A percentile compares a stretch with the other conserved stretches of the same genome.
Evolutionary conservation across 1,140 invertebrate species (phyloP).

Genomic region (Apis cerana): DNA sequence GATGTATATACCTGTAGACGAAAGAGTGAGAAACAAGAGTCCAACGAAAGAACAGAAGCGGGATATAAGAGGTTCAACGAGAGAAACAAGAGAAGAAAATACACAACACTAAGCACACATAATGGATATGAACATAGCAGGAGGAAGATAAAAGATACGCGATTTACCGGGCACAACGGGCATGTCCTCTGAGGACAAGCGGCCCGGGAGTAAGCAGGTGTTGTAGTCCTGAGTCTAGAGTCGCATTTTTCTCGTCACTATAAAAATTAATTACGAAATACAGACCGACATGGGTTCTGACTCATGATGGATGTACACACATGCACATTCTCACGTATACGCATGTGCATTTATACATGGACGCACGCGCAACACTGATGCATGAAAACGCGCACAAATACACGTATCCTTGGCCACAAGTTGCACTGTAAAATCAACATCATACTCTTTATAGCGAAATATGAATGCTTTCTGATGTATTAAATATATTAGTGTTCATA

Average conservation of each 20-base stretch:
- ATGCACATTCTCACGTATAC: not conserved
- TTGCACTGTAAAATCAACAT: constrained; percentile 17
- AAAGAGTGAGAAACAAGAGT: not conserved
- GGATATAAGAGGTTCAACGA: not conserved
- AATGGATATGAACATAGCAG: constrained; percentile 15
- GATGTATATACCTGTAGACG: constrained; percentile 16
- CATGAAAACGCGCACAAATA: constrained; percentile 41
- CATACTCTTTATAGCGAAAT: constrained; percentile 17
- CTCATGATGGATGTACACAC: constrained; percentile 68
- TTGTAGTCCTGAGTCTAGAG: constrained; percentile 41
- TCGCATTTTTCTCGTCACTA: constrained; percentile 56
- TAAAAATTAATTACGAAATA: constrained; percentile 67
- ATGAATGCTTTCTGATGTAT: not conserved
- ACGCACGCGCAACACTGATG: constrained; percentile 11
- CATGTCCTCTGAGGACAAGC: constrained; percentile 53
- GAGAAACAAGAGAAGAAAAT: constrained; percentile 8
- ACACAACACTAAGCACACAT: constrained; percentile 41
- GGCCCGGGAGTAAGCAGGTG: constrained; percentile 45
- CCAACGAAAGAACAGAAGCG: not conserved
- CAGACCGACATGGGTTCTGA: constrained; percentile 66
- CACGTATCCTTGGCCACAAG: constrained; percentile 31
- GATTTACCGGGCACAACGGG: constrained; percentile 52
- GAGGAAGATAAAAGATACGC: constrained; percentile 35
- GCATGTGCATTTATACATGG: not conserved
- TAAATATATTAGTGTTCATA: constrained; percentile 4